Evolutionary conservation across 1,140 invertebrate species (phyloP), one percentile per base, ranked within the genome.

Genomic region (Achatina immaculata): DNA sequence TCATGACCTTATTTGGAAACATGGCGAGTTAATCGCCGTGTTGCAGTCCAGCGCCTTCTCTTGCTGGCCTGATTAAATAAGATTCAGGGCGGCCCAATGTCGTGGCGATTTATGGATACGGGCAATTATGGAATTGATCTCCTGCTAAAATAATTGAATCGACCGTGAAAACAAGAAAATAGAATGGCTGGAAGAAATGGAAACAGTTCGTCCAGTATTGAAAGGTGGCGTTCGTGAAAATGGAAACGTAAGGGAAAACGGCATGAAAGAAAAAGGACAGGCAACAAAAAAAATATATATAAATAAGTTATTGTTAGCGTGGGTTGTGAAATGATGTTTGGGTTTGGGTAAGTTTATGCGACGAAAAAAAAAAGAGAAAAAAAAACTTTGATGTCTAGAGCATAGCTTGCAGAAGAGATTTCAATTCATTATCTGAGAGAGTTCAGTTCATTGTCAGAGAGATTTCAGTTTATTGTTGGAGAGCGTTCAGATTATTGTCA

Each of bases 61-160:
- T 31, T 34, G 58, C 9, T 31, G 58, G 58, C n/a, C 58, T 62
- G 58, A 34, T 28, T 62, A 62, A 62, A 62, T 62, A 21, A 34
- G 58, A 31, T 62, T 62, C 58, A 62, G 58, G 21, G 28, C n/a
- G n/a, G n/a, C 6, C 58, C 58, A 62, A 31, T 31, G 58, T 62
- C n/a, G 19, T 21, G 0, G 31, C n/a, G 28, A 31, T 62, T 62
- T 31, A 31, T 28, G 58, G 58, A 62, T 62, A 62, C 28, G 16
- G 58, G 58, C 58, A 62, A 62, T 62, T 62, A 62, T 62, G n/a
- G 58, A 62, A 62, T 62, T 62, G 58, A 62, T 62, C 31, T 31
- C 58, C 58, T 62, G 28, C 58, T 34, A 28, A 16, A 62, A 62
- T 62, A 62, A 31, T 9, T 31, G 51, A 62, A 14, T 6, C 51